phyloP scores from a whole-genome alignment of 2,797 vertebrate genomes.

The Phalanger gymnotis region DNA sequence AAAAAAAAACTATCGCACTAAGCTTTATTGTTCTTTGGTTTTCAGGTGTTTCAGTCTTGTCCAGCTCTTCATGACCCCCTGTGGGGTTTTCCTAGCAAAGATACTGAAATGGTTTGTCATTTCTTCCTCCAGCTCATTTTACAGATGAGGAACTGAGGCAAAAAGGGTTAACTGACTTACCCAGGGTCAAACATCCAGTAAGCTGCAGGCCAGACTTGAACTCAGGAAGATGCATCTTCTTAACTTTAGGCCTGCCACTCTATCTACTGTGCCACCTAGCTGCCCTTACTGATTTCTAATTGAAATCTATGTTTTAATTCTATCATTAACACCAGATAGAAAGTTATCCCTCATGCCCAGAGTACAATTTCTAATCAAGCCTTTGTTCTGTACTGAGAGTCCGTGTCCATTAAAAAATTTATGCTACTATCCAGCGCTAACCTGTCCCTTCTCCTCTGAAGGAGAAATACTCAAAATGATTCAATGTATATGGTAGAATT shows the following conservation, averaged over 20 bases:
- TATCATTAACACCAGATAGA: not conserved
- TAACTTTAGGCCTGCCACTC: not conserved
- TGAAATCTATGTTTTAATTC: constrained; percentile 17
- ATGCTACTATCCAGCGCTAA: not conserved
- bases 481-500: constrained; percentile 24
- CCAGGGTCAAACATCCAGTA: not conserved
- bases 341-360: not conserved
- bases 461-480: constrained; percentile 19
- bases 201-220: not conserved
- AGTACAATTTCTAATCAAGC: not conserved
- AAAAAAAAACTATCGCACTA: not conserved
- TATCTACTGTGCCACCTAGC: not conserved
- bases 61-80: not conserved
- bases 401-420: constrained; percentile 29
- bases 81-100: not conserved
- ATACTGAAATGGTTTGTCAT: not conserved
- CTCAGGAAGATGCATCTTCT: not conserved
- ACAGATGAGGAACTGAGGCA: not conserved
- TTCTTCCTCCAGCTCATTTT: not conserved
- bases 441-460: not conserved
- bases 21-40: not conserved
- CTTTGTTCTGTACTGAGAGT: not conserved
- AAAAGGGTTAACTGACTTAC: not conserved
- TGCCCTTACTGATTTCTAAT: constrained; percentile 33
- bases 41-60: not conserved